These are phyloP conservation scores for Premnoplex brunnescens DNA, from an alignment of 2,797 vertebrate genomes.

Conservation along the genomic window DNA sequence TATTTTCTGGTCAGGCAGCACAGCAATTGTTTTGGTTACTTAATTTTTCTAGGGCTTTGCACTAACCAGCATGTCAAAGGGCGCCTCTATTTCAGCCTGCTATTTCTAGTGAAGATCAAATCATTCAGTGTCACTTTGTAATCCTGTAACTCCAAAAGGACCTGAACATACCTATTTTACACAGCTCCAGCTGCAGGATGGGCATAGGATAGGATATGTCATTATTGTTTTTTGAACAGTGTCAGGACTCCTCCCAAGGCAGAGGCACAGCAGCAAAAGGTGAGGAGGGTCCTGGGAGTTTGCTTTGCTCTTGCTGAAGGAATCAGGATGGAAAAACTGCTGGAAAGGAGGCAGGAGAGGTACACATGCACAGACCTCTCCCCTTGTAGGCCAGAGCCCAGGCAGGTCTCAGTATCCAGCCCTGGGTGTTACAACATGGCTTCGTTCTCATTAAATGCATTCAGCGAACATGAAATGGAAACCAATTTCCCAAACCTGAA, in stretches of 20 bases:
- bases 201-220: too few relatives aligned
- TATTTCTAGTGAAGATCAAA: background rate
- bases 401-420: background rate
- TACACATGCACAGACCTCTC: fast-evolving
- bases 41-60: background rate
- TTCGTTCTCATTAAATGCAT: background rate
- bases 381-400: fast-evolving
- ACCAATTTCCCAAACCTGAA: background rate
- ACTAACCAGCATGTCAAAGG: fast-evolving
- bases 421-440: background rate
- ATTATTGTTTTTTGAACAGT: background rate
- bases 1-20: background rate
- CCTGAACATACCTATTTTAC: fast-evolving
- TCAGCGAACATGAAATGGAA: background rate
- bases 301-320: background rate
- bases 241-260: background rate
- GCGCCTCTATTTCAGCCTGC: background rate
- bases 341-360: background rate
- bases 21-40: background rate
- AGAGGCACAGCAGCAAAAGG: background rate
- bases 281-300: background rate
- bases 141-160: background rate
- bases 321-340: background rate
- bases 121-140: background rate
- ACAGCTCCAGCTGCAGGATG: background rate